phyloP scores from a whole-genome alignment of 1,140 invertebrate genomes.

The Artemia franciscana region DNA sequence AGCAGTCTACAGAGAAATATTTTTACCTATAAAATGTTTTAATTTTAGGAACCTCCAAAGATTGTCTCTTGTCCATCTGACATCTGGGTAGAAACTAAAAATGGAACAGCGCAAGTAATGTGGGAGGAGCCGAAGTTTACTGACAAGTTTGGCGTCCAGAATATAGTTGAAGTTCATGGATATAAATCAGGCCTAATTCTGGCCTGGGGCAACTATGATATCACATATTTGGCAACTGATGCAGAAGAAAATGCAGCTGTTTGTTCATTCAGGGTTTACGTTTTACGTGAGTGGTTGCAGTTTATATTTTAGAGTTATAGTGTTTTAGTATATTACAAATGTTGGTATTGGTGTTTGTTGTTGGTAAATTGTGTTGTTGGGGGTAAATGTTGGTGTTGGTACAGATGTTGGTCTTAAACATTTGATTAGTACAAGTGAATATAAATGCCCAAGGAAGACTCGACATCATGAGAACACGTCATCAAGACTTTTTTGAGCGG shows the following conservation, averaged over 20 bases:
- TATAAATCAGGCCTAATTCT: conserved; percentile 72
- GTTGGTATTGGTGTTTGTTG: too few relatives aligned
- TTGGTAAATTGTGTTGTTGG: too few relatives aligned
- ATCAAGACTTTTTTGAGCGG: too few relatives aligned
- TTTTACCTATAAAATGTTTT: too few relatives aligned
- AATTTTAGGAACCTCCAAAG: conserved; percentile 45
- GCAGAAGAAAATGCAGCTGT: conserved; percentile 66
- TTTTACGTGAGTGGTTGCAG: conserved; percentile 44
- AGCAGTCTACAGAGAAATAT: too few relatives aligned
- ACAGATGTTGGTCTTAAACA: too few relatives aligned
- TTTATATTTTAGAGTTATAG: too few relatives aligned
- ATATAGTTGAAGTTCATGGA: conserved; percentile 58
- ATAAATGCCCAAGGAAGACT: too few relatives aligned
- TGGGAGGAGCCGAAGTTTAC: conserved; percentile 83
- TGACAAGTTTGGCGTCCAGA: conserved; percentile 57
- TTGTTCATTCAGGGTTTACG: conserved; percentile 80
- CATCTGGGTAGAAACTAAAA: conserved; percentile 75
- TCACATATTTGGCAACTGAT: conserved; percentile 81
- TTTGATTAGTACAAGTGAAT: too few relatives aligned
- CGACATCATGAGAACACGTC: too few relatives aligned
- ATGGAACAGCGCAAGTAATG: conserved; percentile 68
- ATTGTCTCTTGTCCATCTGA: conserved; percentile 76
- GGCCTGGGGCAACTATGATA: conserved; percentile 73
- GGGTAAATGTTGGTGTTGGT: too few relatives aligned
- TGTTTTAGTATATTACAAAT: too few relatives aligned